Evolutionary conservation across 1,140 invertebrate species (phyloP).

Genomic region (Caenorhabditis briggsae): DNA sequence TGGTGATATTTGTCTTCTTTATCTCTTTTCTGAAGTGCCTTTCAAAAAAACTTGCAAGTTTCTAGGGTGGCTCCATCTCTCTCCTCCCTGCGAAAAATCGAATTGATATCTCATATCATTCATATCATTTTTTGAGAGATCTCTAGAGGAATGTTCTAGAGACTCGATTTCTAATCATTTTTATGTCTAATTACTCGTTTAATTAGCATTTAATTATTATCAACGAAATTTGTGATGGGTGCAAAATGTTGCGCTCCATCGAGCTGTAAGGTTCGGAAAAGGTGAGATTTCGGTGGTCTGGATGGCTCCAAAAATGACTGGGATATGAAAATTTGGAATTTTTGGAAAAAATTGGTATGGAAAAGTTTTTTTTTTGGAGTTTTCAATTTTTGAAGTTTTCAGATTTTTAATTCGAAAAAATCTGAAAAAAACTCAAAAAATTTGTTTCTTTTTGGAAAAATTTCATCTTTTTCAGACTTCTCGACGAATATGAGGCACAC

Average conservation of each 20-base stretch:
- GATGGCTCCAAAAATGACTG: neutral
- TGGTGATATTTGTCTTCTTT: neutral
- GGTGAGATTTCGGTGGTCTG: neutral
- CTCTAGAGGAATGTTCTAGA: conserved; percentile 36
- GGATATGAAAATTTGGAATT: too few species aligned
- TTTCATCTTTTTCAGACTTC: neutral
- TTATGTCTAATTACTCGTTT: conserved; percentile 48
- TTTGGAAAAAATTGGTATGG: too few species aligned
- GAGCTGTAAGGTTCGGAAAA: conserved; percentile 31
- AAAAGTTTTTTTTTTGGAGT: too few species aligned
- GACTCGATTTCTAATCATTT: too few species aligned
- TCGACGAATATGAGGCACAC: conserved; percentile 32
- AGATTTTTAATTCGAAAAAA: too few species aligned
- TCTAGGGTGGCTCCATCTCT: neutral
- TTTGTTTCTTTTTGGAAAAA: neutral
- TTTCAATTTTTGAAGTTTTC: too few species aligned
- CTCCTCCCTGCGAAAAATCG: neutral
- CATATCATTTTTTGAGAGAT: neutral
- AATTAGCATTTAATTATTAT: conserved; percentile 34
- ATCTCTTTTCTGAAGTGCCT: conserved; percentile 13
- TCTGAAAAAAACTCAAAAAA: neutral
- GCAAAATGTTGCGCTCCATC: conserved; percentile 42
- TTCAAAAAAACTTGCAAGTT: conserved; percentile 25
- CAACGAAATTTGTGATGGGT: neutral
- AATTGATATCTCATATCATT: conserved; percentile 12